A percentile compares a stretch with the other conserved stretches of the same genome.
phyloP scores from a whole-genome alignment of 2,797 vertebrate genomes.

The Macroramphosus scolopax region DNA sequence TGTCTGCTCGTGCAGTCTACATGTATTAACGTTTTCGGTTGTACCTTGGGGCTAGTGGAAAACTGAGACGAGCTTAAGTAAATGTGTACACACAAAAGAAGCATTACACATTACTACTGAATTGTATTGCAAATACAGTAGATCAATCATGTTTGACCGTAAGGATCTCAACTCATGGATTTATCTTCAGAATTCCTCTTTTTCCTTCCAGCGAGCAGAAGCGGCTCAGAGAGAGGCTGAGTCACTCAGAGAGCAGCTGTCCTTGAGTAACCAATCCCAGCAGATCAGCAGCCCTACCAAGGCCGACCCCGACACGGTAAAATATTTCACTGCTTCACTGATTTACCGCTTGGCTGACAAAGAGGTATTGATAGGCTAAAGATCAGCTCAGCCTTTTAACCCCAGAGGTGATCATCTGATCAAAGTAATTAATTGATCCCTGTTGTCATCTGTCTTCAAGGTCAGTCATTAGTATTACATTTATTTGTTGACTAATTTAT shows the following conservation, averaged over 20 bases:
- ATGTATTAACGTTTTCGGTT: conserved; percentile 3
- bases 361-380: conserved; percentile 44
- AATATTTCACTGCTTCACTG: conserved; percentile 31
- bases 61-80: conserved; percentile 5
- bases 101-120: not conserved
- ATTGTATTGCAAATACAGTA: conserved; percentile 3
- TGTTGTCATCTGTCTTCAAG: conserved; percentile 17
- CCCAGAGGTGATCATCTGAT: conserved; percentile 25
- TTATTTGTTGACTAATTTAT: conserved; percentile 9
- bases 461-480: conserved; percentile 19
- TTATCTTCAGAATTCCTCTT: conserved; percentile 25
- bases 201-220: conserved; percentile 87
- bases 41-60: not conserved
- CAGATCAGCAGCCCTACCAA: conserved; percentile 86
- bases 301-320: conserved; percentile 91
- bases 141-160: conserved; percentile 33
- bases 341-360: conserved; percentile 26
- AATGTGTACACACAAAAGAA: conserved; percentile 2
- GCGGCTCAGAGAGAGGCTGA: conserved; percentile 92
- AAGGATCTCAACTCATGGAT: conserved; percentile 1
- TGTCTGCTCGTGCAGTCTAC: not conserved
- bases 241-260: conserved; percentile 90
- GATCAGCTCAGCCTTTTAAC: conserved; percentile 28
- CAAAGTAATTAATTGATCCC: conserved; percentile 30
- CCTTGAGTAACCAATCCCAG: conserved; percentile 88